A percentile compares a stretch with the other conserved stretches of the same genome.
Evolutionary conservation across 2,888 invertebrate species (phyloP).

Genomic region (Lithophane socia): DNA sequence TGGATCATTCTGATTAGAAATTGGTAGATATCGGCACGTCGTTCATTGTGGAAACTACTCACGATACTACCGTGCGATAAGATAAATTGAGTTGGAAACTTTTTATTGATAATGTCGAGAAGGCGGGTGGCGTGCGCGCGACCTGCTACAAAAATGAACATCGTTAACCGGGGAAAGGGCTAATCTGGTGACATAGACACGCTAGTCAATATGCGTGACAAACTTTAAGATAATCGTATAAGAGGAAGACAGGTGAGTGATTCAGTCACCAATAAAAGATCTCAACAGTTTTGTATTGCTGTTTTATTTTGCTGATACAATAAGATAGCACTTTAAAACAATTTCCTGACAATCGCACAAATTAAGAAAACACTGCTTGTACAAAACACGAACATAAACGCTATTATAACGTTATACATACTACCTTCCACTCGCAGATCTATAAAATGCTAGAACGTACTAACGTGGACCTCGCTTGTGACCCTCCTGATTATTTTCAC

Average conservation of each 20-base stretch:
- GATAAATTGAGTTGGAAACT: constrained; percentile 87
- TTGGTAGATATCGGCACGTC: constrained; percentile 89
- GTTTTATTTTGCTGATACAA: constrained; percentile 2
- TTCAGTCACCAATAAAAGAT: constrained; percentile 18
- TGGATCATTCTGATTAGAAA: constrained; percentile 90
- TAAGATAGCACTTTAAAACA: constrained; percentile 28
- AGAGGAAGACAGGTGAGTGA: constrained; percentile 28
- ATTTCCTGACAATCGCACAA: constrained; percentile 26
- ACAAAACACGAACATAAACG: constrained; percentile 26
- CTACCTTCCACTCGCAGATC: constrained; percentile 22
- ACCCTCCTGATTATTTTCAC: constrained; percentile 55
- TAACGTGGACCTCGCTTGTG: constrained; percentile 18
- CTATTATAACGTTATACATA: constrained; percentile 43
- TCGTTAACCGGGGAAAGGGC: constrained; percentile 64
- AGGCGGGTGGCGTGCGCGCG: constrained; percentile 78
- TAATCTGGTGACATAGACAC: constrained; percentile 59
- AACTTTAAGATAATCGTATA: constrained; percentile 43
- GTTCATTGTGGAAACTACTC: constrained; percentile 89
- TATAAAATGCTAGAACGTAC: constrained; percentile 42
- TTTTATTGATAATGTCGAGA: constrained; percentile 86
- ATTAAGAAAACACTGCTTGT: constrained; percentile 6
- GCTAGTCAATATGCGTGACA: constrained; percentile 57
- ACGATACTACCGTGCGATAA: constrained; percentile 88
- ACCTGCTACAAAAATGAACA: constrained; percentile 67
- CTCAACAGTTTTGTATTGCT: background rate